phyloP scores from a whole-genome alignment of 1,140 invertebrate genomes.

The Papilio helenus region DNA sequence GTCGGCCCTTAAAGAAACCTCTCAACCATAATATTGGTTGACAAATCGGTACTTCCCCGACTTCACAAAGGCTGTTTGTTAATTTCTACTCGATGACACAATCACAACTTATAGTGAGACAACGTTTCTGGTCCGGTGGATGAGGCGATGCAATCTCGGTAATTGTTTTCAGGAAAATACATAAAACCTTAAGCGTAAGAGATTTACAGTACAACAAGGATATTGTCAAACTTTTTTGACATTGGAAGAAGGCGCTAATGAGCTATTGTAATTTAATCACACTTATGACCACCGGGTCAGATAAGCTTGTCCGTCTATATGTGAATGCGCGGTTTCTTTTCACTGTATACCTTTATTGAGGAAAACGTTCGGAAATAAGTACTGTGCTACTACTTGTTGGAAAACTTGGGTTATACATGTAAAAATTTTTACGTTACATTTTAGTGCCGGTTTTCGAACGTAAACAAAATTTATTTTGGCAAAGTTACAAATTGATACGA shows the following conservation, averaged over 20 bases:
- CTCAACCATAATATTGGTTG: background rate
- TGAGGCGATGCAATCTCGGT: no score
- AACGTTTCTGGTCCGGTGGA: no score
- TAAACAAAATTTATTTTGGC: slow-evolving; percentile 1
- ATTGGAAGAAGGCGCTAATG: no score
- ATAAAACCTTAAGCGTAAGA: no score
- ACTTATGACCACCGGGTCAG: background rate
- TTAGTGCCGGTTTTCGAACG: background rate
- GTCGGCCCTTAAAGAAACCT: no score
- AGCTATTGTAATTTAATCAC: no score
- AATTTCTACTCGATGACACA: background rate
- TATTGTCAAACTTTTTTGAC: no score
- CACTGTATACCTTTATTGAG: slow-evolving; percentile 18
- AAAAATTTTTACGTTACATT: background rate
- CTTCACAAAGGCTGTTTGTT: background rate
- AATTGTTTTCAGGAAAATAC: no score
- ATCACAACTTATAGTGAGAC: no score
- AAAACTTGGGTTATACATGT: background rate
- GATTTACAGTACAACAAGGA: no score
- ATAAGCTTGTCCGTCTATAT: background rate
- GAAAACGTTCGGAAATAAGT: slow-evolving; percentile 25
- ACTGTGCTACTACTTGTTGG: background rate
- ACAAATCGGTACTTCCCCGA: background rate
- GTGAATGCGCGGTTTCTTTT: slow-evolving; percentile 12
- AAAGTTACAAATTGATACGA: background rate